phyloP scores from a whole-genome alignment of 2,113 vertebrate species.

The Etheostoma cragini region DNA sequence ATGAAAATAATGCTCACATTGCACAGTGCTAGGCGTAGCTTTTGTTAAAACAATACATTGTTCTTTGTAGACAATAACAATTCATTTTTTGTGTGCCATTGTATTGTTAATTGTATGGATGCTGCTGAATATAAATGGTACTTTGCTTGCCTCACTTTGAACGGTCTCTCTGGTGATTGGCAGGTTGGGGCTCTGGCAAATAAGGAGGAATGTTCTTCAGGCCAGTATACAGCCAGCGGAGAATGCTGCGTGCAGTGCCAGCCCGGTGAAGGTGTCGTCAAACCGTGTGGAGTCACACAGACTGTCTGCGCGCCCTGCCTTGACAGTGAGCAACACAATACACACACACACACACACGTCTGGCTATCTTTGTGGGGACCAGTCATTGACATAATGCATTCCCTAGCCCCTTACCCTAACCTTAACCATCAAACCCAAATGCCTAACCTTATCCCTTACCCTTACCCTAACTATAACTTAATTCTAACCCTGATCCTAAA shows the following conservation, averaged over 20 bases:
- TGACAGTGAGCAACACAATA: conserved; percentile 90
- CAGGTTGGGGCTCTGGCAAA: conserved; percentile 74
- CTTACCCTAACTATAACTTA: too few species aligned
- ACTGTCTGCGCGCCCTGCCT: conserved; percentile 91
- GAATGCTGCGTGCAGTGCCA: conserved; percentile 92
- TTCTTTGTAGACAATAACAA: not conserved
- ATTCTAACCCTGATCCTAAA: too few species aligned
- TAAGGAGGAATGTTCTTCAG: conserved; percentile 77
- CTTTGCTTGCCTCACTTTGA: not conserved
- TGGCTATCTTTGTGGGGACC: too few species aligned
- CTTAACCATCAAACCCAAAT: too few species aligned
- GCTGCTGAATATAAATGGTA: not conserved
- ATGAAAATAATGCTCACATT: not conserved
- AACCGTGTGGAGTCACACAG: conserved; percentile 88
- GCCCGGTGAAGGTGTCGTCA: conserved; percentile 89
- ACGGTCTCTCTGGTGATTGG: conserved; percentile 36
- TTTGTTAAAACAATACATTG: too few species aligned
- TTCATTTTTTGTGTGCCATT: not conserved
- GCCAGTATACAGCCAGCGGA: conserved; percentile 82
- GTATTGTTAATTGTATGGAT: not conserved
- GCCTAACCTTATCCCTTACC: too few species aligned
- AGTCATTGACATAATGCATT: too few species aligned
- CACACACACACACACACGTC: not conserved
- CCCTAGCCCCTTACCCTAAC: too few species aligned
- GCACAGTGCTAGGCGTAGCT: not conserved